These are phyloP conservation scores for Drosophila serrata DNA, from an alignment of 1,140 invertebrate species.

Conservation along the genomic window DNA sequence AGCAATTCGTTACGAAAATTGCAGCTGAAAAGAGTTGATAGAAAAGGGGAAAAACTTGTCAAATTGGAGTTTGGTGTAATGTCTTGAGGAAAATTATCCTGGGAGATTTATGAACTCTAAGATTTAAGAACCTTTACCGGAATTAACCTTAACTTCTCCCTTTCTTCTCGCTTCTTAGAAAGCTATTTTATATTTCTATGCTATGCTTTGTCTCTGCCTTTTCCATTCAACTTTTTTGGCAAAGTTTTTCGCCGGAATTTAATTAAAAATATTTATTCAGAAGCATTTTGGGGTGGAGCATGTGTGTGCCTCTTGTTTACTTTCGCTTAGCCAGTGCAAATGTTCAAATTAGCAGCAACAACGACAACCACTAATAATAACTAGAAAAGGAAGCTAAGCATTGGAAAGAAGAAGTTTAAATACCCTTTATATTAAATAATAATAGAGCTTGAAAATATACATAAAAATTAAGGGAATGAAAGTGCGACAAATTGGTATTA, in stretches of 20 bases:
- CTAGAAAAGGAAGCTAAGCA: not conserved
- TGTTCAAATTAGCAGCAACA: constrained; percentile 75
- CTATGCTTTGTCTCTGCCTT: not conserved
- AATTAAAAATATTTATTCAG: constrained; percentile 64
- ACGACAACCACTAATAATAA: constrained; percentile 63
- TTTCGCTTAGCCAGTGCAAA: constrained; percentile 64
- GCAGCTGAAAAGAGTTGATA: constrained; percentile 34
- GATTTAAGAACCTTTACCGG: not conserved
- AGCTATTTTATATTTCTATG: not conserved
- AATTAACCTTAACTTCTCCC: not conserved
- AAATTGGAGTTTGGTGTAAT: constrained; percentile 22
- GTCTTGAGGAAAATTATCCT: constrained; percentile 27
- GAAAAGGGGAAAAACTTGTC: constrained; percentile 36
- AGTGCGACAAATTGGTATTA: too few species aligned
- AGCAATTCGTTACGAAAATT: constrained; percentile 82
- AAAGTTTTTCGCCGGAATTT: constrained; percentile 44
- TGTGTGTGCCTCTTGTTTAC: constrained; percentile 66
- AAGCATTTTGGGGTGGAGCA: constrained; percentile 59
- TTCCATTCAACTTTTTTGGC: constrained; percentile 35
- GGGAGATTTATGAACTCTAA: constrained; percentile 22
- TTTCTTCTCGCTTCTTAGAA: not conserved
- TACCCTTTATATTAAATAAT: not conserved
- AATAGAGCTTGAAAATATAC: not conserved
- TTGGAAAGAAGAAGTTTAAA: not conserved
- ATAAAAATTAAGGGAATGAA: not conserved